Conservation (phyloP, 2,797 vertebrate genomes). For the Echiichthys vipera region DNA sequence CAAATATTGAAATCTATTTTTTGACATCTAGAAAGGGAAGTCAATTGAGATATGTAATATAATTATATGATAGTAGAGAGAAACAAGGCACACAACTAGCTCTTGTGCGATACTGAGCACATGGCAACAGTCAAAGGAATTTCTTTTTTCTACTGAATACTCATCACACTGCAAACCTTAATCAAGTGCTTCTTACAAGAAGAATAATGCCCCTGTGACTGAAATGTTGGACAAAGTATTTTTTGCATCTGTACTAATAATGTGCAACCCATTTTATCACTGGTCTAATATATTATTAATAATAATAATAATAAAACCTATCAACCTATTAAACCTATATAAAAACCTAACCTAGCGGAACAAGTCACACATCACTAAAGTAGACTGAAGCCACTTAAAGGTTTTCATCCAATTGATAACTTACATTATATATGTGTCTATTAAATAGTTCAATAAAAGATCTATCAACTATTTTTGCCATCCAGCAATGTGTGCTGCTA, state of each 20-base stretch:
- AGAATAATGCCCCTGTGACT: background rate
- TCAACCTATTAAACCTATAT: no score
- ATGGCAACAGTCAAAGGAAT: background rate
- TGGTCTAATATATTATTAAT: background rate
- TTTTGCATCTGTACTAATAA: background rate
- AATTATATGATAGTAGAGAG: background rate
- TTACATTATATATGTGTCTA: background rate
- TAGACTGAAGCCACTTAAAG: background rate
- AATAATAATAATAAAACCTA: background rate
- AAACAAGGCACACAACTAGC: background rate
- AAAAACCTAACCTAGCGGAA: no score
- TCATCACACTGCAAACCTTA: background rate
- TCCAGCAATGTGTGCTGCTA: background rate
- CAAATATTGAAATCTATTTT: slow-evolving; percentile 28
- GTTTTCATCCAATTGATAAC: background rate
- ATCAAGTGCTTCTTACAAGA: background rate
- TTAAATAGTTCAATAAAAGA: background rate
- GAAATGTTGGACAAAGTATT: background rate
- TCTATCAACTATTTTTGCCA: background rate
- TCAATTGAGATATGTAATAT: slow-evolving; percentile 1
- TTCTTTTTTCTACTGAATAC: background rate
- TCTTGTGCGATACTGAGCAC: background rate
- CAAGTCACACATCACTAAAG: background rate
- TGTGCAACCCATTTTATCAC: background rate
- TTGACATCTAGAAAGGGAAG: slow-evolving; percentile 30